Evolutionary conservation across 92 coral and sea anemone genomes (phyloP).

Genomic region (Nematostella vectensis): DNA sequence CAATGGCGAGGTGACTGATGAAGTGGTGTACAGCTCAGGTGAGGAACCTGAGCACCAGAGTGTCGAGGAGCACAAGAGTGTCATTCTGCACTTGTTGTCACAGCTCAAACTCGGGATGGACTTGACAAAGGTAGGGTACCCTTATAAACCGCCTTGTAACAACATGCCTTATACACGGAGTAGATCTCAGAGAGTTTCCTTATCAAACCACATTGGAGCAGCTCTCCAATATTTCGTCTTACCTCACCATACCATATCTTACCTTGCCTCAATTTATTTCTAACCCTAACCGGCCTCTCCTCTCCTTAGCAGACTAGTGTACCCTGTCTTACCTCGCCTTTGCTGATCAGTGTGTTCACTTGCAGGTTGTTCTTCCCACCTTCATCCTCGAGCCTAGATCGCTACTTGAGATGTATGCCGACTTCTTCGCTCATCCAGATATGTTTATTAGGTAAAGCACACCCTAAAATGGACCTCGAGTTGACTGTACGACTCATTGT

Average conservation of each 20-base stretch:
- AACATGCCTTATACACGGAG: not conserved
- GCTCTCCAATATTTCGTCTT: no score
- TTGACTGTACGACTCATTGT: not conserved
- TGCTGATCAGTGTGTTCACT: no score
- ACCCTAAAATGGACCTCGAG: no score
- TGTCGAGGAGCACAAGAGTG: conserved; percentile 94
- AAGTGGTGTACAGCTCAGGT: conserved; percentile 40
- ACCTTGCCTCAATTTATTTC: no score
- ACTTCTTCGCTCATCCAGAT: conserved; percentile 91
- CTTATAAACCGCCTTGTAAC: no score
- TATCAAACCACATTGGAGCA: no score
- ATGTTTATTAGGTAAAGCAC: conserved; percentile 73
- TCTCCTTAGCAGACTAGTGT: no score
- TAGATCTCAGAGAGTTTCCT: no score
- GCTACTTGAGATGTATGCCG: conserved; percentile 89
- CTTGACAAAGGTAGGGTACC: conserved; percentile 69
- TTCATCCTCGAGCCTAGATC: conserved; percentile 94
- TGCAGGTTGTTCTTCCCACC: conserved; percentile 91
- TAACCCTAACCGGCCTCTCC: no score
- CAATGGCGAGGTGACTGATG: conserved; percentile 45
- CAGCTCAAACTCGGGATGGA: conserved; percentile 99
- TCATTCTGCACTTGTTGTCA: conserved; percentile 78
- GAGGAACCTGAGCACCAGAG: conserved; percentile 92
- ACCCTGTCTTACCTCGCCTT: no score
- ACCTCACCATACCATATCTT: no score